Evolutionary conservation across 1,140 invertebrate species (phyloP).

Genomic region (Philopotamus ludificatus): DNA sequence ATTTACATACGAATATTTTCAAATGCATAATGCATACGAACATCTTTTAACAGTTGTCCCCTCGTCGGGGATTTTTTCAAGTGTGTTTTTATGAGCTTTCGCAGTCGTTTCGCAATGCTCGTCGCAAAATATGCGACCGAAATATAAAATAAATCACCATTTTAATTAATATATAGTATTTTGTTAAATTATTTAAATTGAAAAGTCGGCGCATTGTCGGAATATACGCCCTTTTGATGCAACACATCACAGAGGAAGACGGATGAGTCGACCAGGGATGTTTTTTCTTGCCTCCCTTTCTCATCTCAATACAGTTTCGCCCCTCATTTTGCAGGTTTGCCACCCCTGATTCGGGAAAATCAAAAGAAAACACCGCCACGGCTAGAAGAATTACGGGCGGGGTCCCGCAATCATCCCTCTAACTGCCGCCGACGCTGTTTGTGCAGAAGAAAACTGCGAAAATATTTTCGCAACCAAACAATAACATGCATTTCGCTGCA

Average conservation of each 20-base stretch:
- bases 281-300: conserved; percentile 18
- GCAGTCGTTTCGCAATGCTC: not conserved
- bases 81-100: too few relatives aligned
- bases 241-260: conserved; percentile 15
- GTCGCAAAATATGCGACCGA: too few relatives aligned
- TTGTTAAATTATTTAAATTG: not conserved
- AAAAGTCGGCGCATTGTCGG: not conserved
- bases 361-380: conserved; percentile 40
- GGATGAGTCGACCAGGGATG: conserved; percentile 19
- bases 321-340: conserved; percentile 33
- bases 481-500: not conserved
- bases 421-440: not conserved
- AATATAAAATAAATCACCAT: too few relatives aligned
- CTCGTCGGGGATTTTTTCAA: too few relatives aligned
- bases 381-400: conserved; percentile 20
- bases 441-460: conserved; percentile 1
- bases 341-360: conserved; percentile 35
- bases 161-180: not conserved
- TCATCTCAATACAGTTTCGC: conserved; percentile 23
- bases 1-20: conserved; percentile 17
- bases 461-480: conserved; percentile 13
- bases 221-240: conserved; percentile 22
- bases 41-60: too few relatives aligned
- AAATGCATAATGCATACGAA: conserved; percentile 3
- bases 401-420: conserved; percentile 5